Evolutionary conservation across 2,797 vertebrate genomes (phyloP).

Genomic region (Microtus agrestis): DNA sequence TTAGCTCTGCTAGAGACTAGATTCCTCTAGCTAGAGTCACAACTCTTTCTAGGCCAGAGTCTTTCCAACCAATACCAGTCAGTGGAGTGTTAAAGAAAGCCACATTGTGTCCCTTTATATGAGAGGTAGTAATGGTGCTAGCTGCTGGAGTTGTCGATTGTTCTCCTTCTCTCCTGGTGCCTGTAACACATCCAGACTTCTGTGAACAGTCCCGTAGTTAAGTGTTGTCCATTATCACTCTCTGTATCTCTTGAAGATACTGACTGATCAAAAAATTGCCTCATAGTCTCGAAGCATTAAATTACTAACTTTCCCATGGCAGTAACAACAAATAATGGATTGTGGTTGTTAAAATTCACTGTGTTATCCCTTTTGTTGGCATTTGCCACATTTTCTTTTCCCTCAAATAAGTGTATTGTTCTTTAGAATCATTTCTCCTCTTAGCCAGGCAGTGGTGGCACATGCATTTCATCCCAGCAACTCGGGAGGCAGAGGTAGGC

Average conservation of each 20-base stretch:
- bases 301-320: background rate
- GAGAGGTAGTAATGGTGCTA: background rate
- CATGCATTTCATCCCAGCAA: too few species aligned
- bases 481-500: too few species aligned
- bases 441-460: too few species aligned
- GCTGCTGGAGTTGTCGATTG: background rate
- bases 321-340: background rate
- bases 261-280: background rate
- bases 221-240: background rate
- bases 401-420: background rate
- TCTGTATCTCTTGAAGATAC: background rate
- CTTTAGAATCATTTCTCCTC: background rate
- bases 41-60: background rate
- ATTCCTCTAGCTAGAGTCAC: background rate
- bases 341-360: background rate
- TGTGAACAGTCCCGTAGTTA: background rate
- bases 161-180: background rate
- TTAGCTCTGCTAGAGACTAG: background rate
- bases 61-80: background rate
- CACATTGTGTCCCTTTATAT: background rate
- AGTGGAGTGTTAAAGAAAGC: background rate
- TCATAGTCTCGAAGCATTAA: background rate
- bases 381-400: background rate
- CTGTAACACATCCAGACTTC: background rate
- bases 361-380: background rate